Base-by-base conservation (phyloP, 2,888 invertebrate genomes). In the Leptinotarsa rubiginosa region DNA sequence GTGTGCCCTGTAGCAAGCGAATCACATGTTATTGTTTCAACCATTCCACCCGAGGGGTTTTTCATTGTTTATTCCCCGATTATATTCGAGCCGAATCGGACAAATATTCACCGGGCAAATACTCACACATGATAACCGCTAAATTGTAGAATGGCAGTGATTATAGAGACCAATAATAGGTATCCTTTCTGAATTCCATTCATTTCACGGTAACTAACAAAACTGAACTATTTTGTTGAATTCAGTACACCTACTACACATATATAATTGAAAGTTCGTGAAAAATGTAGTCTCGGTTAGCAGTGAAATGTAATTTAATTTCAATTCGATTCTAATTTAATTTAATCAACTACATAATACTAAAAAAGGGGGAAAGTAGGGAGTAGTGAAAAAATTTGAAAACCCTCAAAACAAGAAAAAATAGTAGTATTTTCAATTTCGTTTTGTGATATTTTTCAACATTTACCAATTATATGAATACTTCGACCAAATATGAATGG, bases 1-100 rank as follows among this genome's bases (percentile, higher is more conserved):
- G 77, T 78, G 67, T 68, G 54, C 81, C 83, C 81, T 78, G 74
- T 75, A 81, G 84, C 83, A 78, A 65, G 77, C 79, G 78, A 83
- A 83, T 84, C 83, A 83, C 82, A 81, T 81, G 82, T 82, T 84
- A 83, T 83, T 83, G 83, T 83, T 83, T 81, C 81, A 81, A 78
- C 81, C 78, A 77, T 79, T 71, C 76, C 75, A 69, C 71, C 81
- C 79, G 65, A 47, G 70, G 77, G 82, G 81, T 69, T 79, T 81
- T 80, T 74, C 80, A 79, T 81, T 82, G 82, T 82, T 82, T 82
- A 81, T 81, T 78, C 79, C 77, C 76, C 80, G 80, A 82, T 81
- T 81, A 80, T 78, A 80, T 79, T 79, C 71, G 75, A 76, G 77
- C 79, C 12, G 79, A 81, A 81, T 81, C 80, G 79, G 70, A 65